Base-by-base conservation (phyloP, 2,888 invertebrate genomes). In the Conus canariensis region DNA sequence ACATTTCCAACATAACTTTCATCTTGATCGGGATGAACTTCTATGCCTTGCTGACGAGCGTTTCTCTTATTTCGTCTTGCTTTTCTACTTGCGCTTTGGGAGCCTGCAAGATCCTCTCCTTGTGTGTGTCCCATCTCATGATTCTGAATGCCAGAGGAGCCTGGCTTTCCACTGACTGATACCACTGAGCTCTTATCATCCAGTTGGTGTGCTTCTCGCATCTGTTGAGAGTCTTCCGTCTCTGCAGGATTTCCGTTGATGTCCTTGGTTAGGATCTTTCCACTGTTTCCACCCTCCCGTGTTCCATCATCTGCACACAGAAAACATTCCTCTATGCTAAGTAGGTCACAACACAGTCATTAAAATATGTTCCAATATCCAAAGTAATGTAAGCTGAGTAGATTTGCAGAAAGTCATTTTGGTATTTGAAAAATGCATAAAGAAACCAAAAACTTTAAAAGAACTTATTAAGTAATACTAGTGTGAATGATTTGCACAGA, bases 221-320 rank as follows among this genome's bases (percentile, higher is more conserved):
- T 94, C 92, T 93, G 94, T 91, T 88, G 92, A 90, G 94, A 94
- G 83, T 56, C 77, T 58, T 86, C 86, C 22, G 90, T 77, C 90
- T 91, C 92, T 88, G 92, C 5, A 4, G 94, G 94, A 90, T 95
- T 95, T 87, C 95, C 94, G 92, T 95, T 95, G 90, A 93, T 93
- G 91, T 95, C 95, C 25, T 59, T 60, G 45, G 85, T 85, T 19
- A n/a, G 25, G 19, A 74, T 58, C 30, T 64, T 64, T 6, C 70
- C 77, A 6, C 60, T n/a, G 77, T 77, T 90, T 25, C 90, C 91
- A 90, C 88, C 80, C 77, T 90, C 91, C 87, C 89, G 90, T 88
- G 90, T 14, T 64, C 85, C 86, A 60, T 90, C 91, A 91, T 91
- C 91, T 91, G 91, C 59, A 90, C 74, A 90, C 30, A 85, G 1